Evolutionary conservation across 2,113 vertebrate genomes (phyloP), one percentile per base, ranked within the genome.

Genomic region (Otus sunia): DNA sequence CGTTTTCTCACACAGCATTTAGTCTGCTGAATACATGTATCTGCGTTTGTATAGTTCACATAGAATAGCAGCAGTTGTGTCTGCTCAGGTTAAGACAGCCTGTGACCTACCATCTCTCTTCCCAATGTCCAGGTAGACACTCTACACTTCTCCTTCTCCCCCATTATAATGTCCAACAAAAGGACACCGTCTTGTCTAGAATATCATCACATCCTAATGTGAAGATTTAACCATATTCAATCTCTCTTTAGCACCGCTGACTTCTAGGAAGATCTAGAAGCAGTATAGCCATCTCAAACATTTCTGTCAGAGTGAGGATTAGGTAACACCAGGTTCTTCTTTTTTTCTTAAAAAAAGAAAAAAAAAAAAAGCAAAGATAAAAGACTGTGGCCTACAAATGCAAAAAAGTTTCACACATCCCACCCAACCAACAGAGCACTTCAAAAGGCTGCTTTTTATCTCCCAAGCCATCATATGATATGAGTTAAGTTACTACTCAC

Each of bases 391-490:
- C 7, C 14, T 78, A 77, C 26, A 74, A 86, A 80, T 25, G 41
- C 9, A 69, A 85, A 66, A 36, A 30, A 32, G 3, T 43, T 32
- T 53, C 16, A 47, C 43, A 43, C 15, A 47, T 21, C 45, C 45
- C 45, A 19, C 19, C 20, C 45, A 21, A 47, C 20, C 29, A 63
- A 36, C 23, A 36, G 80, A 74, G 50, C 22, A 64, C 68, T 91
- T 93, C 73, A 81, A 60, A 92, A 89, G 49, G 8, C 20, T 81
- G 39, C 12, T 53, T 86, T 92, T 92, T 91, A 84, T 91, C 50
- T 94, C 49, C 32, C 17, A 63, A 75, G 25, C 9, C 34, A 59
- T 76, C 88, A 78, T 66, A 49, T 41, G 52, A 91, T 55, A 55
- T 0, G 4, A 95, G 43, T 81, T 76, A 89, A 78, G 39, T n/a